Evolutionary conservation across 2,797 vertebrate species (phyloP).

Genomic region (Carduelis carduelis): DNA sequence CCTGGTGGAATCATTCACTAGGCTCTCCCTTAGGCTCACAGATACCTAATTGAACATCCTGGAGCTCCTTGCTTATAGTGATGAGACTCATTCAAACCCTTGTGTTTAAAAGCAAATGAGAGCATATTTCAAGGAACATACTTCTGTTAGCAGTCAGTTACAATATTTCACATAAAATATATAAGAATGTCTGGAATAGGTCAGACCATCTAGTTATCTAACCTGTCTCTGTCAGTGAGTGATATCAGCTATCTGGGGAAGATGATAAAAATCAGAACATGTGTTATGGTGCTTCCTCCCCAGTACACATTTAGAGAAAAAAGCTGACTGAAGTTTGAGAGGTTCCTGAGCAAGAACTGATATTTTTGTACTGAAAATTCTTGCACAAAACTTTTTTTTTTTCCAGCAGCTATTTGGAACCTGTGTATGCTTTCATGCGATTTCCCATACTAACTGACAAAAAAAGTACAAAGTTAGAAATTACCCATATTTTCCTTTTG

Average conservation of each 20-base stretch:
- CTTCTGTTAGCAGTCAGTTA: conserved; percentile 17
- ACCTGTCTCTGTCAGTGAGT: background rate
- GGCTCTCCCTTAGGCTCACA: background rate
- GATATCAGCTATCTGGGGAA: background rate
- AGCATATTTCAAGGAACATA: background rate
- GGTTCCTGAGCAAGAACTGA: background rate
- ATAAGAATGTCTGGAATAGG: background rate
- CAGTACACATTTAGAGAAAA: background rate
- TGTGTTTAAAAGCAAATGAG: background rate
- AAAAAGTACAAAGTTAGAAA: background rate
- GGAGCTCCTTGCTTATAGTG: background rate
- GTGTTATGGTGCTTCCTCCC: background rate
- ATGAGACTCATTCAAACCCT: background rate
- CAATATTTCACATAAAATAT: background rate
- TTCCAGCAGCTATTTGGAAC: background rate
- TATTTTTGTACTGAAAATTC: background rate
- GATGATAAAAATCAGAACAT: background rate
- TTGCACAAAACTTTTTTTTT: background rate
- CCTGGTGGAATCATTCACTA: background rate
- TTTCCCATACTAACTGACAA: background rate
- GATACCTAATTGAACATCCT: background rate
- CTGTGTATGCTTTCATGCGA: background rate
- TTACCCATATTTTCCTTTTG: background rate
- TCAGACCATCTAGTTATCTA: background rate
- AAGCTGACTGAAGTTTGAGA: background rate